phyloP scores from a whole-genome alignment of 2,113 vertebrate genomes.

The Eptatretus burgeri region DNA sequence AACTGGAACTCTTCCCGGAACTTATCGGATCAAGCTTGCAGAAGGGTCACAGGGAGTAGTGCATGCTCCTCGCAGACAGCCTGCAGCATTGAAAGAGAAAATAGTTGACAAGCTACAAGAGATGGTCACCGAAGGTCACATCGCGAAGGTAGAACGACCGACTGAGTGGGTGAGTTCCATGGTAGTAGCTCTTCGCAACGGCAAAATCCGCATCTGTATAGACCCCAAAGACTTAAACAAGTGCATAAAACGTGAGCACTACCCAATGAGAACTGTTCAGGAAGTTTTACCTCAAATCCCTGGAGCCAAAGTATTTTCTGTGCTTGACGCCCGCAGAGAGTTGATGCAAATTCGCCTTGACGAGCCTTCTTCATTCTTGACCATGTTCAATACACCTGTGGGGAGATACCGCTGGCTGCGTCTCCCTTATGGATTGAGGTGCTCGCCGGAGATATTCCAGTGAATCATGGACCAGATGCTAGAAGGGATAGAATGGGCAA shows the following conservation, averaged over 20 bases:
- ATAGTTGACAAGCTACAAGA: slow-evolving; percentile 3
- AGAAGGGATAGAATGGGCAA: slow-evolving; percentile 1
- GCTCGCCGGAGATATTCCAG: background rate
- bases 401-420: slow-evolving; percentile 4
- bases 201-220: background rate
- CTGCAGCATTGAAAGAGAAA: background rate
- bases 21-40: too few species aligned
- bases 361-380: background rate
- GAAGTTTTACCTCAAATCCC: background rate
- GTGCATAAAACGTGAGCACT: slow-evolving; percentile 2
- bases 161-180: slow-evolving; percentile 4
- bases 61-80: background rate
- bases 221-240: slow-evolving; percentile 5
- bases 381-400: background rate
- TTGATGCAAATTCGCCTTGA: background rate
- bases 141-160: background rate
- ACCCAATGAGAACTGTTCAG: background rate
- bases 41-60: background rate
- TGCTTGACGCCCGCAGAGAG: background rate
- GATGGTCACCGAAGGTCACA: slow-evolving; percentile 5
- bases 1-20: too few species aligned
- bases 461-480: background rate
- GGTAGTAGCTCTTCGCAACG: background rate
- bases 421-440: background rate
- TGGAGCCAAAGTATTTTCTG: slow-evolving; percentile 2